Conservation (phyloP, 2,113 vertebrate genomes). For the Ursus arctos region DNA sequence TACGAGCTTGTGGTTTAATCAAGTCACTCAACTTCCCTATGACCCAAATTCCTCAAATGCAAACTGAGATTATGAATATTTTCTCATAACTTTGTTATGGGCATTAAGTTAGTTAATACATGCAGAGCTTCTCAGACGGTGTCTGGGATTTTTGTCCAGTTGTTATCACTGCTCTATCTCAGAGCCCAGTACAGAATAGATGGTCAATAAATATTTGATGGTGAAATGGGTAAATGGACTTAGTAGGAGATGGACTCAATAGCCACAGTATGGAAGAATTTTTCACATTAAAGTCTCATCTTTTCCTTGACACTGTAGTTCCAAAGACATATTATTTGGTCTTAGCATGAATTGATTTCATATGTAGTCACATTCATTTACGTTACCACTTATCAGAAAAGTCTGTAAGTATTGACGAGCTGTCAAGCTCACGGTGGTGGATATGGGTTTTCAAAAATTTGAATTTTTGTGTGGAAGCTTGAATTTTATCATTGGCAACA, state of each 20-base stretch:
- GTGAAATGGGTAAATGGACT: not conserved
- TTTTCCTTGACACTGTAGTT: not conserved
- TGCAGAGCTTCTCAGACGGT: not conserved
- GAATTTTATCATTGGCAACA: not conserved
- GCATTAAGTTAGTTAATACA: not conserved
- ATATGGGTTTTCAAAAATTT: not conserved
- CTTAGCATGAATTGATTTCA: not conserved
- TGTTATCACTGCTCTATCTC: not conserved
- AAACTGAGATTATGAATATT: conserved; percentile 22
- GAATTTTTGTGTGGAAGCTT: not conserved
- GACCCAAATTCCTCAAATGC: not conserved
- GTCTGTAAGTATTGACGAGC: not conserved
- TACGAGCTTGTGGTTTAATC: not conserved
- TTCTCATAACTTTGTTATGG: not conserved
- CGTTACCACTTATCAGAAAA: not conserved
- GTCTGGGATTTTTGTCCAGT: not conserved
- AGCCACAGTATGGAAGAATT: not conserved
- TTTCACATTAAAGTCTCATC: not conserved
- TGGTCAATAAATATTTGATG: not conserved
- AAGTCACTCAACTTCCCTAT: not conserved
- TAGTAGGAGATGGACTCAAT: not conserved
- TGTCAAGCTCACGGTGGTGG: not conserved
- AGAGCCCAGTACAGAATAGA: not conserved
- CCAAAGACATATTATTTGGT: not conserved
- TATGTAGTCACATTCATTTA: not conserved